Conservation (phyloP, 2,888 invertebrate genomes). For the Epinotia nisella region DNA sequence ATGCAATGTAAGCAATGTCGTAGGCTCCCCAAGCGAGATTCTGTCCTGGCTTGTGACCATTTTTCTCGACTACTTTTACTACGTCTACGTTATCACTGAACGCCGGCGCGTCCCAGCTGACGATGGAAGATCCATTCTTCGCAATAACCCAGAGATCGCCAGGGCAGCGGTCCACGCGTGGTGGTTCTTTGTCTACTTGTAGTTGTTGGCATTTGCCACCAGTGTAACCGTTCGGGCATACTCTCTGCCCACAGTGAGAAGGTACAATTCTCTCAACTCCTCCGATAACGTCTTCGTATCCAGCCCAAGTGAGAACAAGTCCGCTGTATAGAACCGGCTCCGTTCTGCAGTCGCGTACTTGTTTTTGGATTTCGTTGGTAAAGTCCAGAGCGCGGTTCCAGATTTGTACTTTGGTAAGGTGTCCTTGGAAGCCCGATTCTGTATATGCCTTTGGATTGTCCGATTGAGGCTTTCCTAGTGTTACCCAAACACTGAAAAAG, state of each 20-base stretch:
- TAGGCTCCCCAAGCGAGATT: conserved; percentile 96
- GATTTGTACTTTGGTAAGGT: conserved; percentile 96
- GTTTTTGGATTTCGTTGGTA: conserved; percentile 96
- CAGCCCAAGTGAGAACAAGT: conserved; percentile 95
- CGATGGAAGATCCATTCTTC: conserved; percentile 95
- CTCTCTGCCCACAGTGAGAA: conserved; percentile 95
- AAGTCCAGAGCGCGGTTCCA: conserved; percentile 97
- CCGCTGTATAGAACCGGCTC: conserved; percentile 95
- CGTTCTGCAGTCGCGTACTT: conserved; percentile 96
- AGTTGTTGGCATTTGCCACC: conserved; percentile 94
- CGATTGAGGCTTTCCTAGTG: conserved; percentile 94
- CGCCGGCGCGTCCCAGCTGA: conserved; percentile 96
- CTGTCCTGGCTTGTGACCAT: conserved; percentile 94
- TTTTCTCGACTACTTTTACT: conserved; percentile 91
- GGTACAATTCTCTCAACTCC: conserved; percentile 96
- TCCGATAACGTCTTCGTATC: conserved; percentile 94
- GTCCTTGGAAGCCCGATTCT: conserved; percentile 97
- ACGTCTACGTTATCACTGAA: conserved; percentile 96
- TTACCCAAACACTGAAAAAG: conserved; percentile 92
- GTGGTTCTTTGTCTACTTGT: conserved; percentile 93
- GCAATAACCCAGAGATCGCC: conserved; percentile 97
- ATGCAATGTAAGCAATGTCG: conserved; percentile 96
- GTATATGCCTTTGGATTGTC: conserved; percentile 92
- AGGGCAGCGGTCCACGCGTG: conserved; percentile 95
- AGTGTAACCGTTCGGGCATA: conserved; percentile 94